Conservation (phyloP, 2,888 invertebrate species). For the Eupithecia inturbata region DNA sequence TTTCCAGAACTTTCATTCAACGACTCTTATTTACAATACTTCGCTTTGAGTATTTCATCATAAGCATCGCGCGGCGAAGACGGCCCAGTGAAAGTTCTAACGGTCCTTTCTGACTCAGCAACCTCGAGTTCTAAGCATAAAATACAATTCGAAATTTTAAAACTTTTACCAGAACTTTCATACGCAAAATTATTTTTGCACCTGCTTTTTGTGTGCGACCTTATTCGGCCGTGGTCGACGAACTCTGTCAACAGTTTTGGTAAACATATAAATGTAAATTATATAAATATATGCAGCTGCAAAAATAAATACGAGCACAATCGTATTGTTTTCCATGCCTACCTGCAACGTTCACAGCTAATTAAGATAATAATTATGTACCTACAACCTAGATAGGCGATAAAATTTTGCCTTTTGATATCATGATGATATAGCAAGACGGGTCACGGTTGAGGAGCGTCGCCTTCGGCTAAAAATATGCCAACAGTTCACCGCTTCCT, state of each 20-base stretch:
- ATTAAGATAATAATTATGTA: background rate
- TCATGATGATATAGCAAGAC: constrained; percentile 54
- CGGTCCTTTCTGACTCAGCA: constrained; percentile 42
- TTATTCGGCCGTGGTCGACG: constrained; percentile 35
- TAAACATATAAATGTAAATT: constrained; percentile 29
- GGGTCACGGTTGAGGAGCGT: constrained; percentile 57
- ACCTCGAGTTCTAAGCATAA: constrained; percentile 24
- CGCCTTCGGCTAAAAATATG: constrained; percentile 82
- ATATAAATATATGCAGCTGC: background rate
- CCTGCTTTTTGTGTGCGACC: constrained; percentile 8
- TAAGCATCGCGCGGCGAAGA: constrained; percentile 32
- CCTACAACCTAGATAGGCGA: constrained; percentile 2
- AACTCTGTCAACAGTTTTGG: constrained; percentile 34
- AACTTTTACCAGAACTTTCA: constrained; percentile 20
- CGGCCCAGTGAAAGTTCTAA: constrained; percentile 53
- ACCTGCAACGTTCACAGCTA: background rate
- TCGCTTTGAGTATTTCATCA: constrained; percentile 33
- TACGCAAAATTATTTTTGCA: constrained; percentile 31
- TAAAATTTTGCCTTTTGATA: constrained; percentile 44
- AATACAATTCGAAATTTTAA: constrained; percentile 12
- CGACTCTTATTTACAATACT: background rate
- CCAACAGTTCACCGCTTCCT: constrained; percentile 73
- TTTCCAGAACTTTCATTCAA: constrained; percentile 14
- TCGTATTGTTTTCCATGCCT: background rate
- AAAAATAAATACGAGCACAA: background rate